Evolutionary conservation across 1,140 invertebrate species (phyloP), one percentile per base, ranked within the genome.

Genomic region (Drosophila tropicalis): DNA sequence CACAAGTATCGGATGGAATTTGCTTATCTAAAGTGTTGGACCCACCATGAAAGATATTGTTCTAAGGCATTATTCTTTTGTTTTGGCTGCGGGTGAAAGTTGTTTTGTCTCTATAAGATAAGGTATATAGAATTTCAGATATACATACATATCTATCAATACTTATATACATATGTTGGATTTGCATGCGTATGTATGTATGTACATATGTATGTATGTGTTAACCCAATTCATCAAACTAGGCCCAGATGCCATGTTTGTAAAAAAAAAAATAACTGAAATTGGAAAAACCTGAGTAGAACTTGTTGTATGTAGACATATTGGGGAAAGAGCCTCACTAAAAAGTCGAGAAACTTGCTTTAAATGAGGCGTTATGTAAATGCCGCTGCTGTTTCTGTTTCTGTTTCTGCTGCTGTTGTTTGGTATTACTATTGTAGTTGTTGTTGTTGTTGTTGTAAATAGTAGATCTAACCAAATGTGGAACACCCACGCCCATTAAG

Each of bases 331-430:
- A 75, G 41, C 57, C 72, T 40, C 41, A 68, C 47, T 58, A 58
- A 66, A 66, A 72, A 72, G 65, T 63, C 70, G 57, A 29, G 57
- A 40, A 67, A 71, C 70, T 74, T 74, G 73, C 70, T 72, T 72
- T 58, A 78, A 80, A 68, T 81, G 65, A 63, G 72, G 65, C 67
- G 72, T 76, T 76, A 76, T 76, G 73, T 76, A 76, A 76, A 76
- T 76, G 66, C 62, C 22, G 60, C 39, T 57, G 13, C 44, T n/a
- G 17, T 5, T 51, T 17, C 5, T 51, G 17, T 19, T 47, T 15
- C 44, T 22, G 9, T 17, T 51, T 4, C 17, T 51, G 44, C 17
- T 51, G 17, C 1, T 51, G 44, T 12, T 47, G 44, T 0, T 22
- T 5, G 2, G n/a, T 41, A 13, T 13, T 29, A 44, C 36, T 62